Percentiles rank a stretch among this genome's conserved stretches.
Conservation (phyloP, 2,888 invertebrate species). For the Plemyria rubiginata region DNA sequence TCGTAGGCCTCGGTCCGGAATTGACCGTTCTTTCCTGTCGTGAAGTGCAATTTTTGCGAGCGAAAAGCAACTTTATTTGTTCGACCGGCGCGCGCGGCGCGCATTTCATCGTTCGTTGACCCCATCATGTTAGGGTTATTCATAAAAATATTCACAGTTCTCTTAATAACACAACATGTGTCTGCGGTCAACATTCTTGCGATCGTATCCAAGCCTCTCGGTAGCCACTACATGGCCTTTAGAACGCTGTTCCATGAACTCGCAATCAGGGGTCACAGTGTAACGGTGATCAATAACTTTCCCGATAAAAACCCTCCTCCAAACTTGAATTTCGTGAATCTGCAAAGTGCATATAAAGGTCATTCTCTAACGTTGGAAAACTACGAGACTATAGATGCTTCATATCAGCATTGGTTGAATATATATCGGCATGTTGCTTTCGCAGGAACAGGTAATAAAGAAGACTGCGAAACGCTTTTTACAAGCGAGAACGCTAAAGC, state of each 20-base stretch:
- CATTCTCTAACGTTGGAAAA: constrained; percentile 38
- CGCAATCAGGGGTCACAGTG: constrained; percentile 84
- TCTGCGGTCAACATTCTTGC: constrained; percentile 75
- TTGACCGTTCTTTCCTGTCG: constrained; percentile 17
- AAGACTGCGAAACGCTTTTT: constrained; percentile 61
- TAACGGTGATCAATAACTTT: constrained; percentile 87
- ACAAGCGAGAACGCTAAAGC: constrained; percentile 48
- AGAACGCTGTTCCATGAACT: constrained; percentile 83
- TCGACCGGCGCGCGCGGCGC: background rate
- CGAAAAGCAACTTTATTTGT: background rate
- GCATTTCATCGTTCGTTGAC: constrained; percentile 14
- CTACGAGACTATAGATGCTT: constrained; percentile 47
- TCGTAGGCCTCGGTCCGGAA: constrained; percentile 20
- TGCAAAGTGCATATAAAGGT: constrained; percentile 48
- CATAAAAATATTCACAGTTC: constrained; percentile 17
- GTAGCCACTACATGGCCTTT: constrained; percentile 88
- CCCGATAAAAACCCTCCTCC: constrained; percentile 67
- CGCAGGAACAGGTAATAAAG: constrained; percentile 16
- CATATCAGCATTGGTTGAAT: constrained; percentile 48
- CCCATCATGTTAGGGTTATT: constrained; percentile 17
- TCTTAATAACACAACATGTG: constrained; percentile 45
- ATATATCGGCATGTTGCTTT: constrained; percentile 47
- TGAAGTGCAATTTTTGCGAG: background rate
- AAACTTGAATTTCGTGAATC: constrained; percentile 83
- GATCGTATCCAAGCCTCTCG: constrained; percentile 84